Evolutionary conservation across 2,113 vertebrate species (phyloP).

Genomic region (Pachypanchax playfairii): DNA sequence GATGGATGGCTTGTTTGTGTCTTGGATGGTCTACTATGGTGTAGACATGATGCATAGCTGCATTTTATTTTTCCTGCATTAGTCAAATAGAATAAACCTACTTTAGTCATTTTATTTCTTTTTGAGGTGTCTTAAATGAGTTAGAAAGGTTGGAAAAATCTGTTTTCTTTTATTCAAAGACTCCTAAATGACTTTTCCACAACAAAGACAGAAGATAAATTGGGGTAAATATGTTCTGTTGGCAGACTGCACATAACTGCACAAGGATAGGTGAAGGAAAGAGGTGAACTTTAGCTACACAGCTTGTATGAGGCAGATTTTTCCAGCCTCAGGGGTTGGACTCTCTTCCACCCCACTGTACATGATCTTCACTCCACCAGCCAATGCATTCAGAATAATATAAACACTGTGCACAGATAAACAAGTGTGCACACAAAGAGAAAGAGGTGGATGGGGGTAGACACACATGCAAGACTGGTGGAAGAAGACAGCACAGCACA

Average conservation of each 20-base stretch:
- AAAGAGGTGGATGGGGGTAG: slow-evolving; percentile 44
- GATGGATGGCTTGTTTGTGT: slow-evolving; percentile 51
- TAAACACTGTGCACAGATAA: slow-evolving; percentile 23
- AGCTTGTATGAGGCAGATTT: slow-evolving; percentile 59
- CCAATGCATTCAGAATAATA: slow-evolving; percentile 23
- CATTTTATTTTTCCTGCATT: slow-evolving; percentile 22
- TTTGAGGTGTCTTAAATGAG: not conserved
- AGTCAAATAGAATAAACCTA: slow-evolving; percentile 30
- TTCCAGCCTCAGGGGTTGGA: slow-evolving; percentile 54
- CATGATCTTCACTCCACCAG: slow-evolving; percentile 58
- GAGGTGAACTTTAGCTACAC: slow-evolving; percentile 38
- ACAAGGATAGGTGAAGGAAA: slow-evolving; percentile 28
- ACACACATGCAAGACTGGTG: slow-evolving; percentile 25
- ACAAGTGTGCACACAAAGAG: slow-evolving; percentile 53
- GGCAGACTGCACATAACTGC: slow-evolving; percentile 28
- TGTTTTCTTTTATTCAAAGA: slow-evolving; percentile 41
- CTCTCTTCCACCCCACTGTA: slow-evolving; percentile 55
- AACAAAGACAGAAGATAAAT: slow-evolving; percentile 7
- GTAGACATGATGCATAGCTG: slow-evolving; percentile 24
- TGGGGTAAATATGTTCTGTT: not conserved
- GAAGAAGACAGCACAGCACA: slow-evolving; percentile 32
- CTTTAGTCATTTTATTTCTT: slow-evolving; percentile 24
- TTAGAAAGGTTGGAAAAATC: slow-evolving; percentile 14
- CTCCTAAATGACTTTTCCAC: slow-evolving; percentile 6
- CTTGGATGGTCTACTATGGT: slow-evolving; percentile 16